Percentiles rank a stretch among this genome's conserved stretches.
Evolutionary conservation across 2,797 vertebrate species (phyloP).

Genomic region (Notolepis coatsorum): DNA sequence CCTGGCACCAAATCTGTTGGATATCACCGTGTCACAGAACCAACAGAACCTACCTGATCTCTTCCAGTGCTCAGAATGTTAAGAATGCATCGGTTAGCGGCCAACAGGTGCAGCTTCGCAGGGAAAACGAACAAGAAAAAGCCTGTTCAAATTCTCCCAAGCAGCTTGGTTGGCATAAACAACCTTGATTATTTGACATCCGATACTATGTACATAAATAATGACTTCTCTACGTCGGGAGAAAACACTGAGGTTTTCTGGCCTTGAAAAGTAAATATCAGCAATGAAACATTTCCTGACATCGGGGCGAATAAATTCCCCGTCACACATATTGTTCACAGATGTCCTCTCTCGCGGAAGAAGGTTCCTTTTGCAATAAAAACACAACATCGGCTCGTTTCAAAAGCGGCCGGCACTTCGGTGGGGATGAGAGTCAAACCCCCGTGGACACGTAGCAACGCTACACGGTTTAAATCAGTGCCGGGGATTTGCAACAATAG

Average conservation of each 20-base stretch:
- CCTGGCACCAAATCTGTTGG: slow-evolving; percentile 1
- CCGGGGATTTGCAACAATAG: slow-evolving; percentile 38
- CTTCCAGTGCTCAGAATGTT: background rate
- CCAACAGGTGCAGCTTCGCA: slow-evolving; percentile 53
- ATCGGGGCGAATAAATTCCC: slow-evolving; percentile 40
- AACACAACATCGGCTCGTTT: slow-evolving; percentile 69
- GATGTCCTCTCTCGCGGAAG: slow-evolving; percentile 65
- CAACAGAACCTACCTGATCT: background rate
- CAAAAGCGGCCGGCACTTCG: slow-evolving; percentile 54
- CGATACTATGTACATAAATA: slow-evolving; percentile 30
- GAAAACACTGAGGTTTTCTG: slow-evolving; percentile 40
- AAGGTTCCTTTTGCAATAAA: slow-evolving; percentile 40
- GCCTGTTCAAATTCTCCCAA: slow-evolving; percentile 17
- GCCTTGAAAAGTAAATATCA: slow-evolving; percentile 50
- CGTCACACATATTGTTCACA: slow-evolving; percentile 69
- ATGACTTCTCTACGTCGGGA: slow-evolving; percentile 52
- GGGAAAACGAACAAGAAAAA: background rate
- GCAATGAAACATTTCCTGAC: slow-evolving; percentile 63
- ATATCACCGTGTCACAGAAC: slow-evolving; percentile 12
- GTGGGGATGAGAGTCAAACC: slow-evolving; percentile 36
- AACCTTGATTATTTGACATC: slow-evolving; percentile 22
- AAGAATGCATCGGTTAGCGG: background rate
- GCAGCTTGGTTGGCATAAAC: slow-evolving; percentile 34
- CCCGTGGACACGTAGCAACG: slow-evolving; percentile 33
- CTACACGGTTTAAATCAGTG: slow-evolving; percentile 33